Evolutionary conservation across 2,113 vertebrate species (phyloP).

Genomic region (Dendropsophus ebraccatus): DNA sequence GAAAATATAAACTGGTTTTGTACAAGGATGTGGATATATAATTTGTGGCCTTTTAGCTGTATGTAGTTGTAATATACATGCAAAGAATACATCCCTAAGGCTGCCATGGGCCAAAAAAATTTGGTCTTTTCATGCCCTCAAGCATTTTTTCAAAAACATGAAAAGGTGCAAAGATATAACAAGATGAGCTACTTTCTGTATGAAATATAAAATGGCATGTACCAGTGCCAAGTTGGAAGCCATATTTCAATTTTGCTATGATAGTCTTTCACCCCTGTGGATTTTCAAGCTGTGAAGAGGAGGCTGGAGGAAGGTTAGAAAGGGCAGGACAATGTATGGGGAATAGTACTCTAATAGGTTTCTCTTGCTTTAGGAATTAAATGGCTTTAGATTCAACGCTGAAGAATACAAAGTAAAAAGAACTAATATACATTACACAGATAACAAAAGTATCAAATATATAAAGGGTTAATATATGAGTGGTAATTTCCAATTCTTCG

Average conservation of each 20-base stretch:
- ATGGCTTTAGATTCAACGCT: neutral
- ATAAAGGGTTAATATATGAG: slow-evolving; percentile 27
- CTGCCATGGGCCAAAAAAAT: neutral
- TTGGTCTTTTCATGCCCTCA: neutral
- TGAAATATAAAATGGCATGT: neutral
- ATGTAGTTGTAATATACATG: neutral
- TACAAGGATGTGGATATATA: neutral
- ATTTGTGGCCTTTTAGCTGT: too few species aligned
- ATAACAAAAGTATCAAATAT: neutral
- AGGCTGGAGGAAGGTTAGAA: neutral
- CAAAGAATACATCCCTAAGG: neutral
- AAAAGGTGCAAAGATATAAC: neutral
- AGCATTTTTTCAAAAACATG: neutral
- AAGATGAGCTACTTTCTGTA: neutral
- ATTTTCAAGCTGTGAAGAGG: neutral
- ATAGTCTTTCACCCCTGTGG: neutral
- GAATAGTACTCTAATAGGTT: too few species aligned
- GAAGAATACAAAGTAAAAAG: neutral
- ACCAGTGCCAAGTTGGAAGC: neutral
- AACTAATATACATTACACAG: neutral
- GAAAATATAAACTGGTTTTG: neutral
- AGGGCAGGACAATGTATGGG: neutral
- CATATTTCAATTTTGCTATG: neutral
- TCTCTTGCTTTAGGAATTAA: neutral
- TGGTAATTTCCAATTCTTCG: slow-evolving; percentile 1